Evolutionary conservation across 2,113 vertebrate genomes (phyloP).

Genomic region (Anhinga rufa): DNA sequence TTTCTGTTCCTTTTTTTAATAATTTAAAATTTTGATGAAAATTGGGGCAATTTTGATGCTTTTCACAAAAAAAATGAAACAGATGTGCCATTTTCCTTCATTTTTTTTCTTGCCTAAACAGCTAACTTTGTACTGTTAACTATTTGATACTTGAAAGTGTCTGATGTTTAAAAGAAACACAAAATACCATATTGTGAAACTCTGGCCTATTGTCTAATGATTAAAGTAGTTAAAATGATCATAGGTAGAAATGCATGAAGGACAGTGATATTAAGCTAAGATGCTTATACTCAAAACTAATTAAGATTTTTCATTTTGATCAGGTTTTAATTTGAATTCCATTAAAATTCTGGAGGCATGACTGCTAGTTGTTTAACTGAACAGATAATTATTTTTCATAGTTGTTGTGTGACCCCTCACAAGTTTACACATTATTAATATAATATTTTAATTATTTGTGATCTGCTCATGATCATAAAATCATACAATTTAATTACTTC

Average conservation of each 20-base stretch:
- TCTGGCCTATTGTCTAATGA: background rate
- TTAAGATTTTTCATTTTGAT: constrained; percentile 19
- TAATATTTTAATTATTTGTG: background rate
- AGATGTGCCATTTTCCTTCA: background rate
- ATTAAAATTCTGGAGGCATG: background rate
- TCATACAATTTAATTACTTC: background rate
- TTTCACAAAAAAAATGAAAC: background rate
- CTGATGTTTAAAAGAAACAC: background rate
- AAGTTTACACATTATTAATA: background rate
- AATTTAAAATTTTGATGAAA: background rate
- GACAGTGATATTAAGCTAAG: background rate
- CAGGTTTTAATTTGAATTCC: constrained; percentile 6
- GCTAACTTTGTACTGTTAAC: background rate
- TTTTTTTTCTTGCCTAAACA: background rate
- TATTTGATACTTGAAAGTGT: background rate
- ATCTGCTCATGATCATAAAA: background rate
- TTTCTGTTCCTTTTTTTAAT: background rate
- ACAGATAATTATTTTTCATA: background rate
- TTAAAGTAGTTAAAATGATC: background rate
- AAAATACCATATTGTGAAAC: background rate
- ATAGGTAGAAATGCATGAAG: background rate
- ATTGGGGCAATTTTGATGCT: background rate
- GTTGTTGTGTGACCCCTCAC: background rate
- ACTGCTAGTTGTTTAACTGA: background rate
- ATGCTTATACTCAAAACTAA: background rate